Conservation (phyloP, 2,797 vertebrate genomes). For the Phalanger gymnotis region DNA sequence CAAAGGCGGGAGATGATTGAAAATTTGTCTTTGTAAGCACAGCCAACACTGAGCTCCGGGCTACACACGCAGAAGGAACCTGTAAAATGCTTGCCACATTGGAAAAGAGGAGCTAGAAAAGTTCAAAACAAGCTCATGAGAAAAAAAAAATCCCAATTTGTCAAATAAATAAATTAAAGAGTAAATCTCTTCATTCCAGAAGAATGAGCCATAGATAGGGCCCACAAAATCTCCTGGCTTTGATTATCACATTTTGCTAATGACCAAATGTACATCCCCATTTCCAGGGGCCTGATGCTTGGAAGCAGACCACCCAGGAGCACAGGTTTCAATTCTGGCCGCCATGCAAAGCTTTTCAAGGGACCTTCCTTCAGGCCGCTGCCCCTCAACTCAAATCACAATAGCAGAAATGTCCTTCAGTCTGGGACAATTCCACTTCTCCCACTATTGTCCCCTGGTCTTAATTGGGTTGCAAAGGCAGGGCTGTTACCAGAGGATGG, state of each 20-base stretch:
- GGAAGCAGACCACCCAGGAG: not conserved
- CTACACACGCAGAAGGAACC: not conserved
- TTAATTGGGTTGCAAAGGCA: constrained; percentile 4
- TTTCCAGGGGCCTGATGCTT: not conserved
- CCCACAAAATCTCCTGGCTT: not conserved
- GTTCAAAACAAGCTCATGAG: not conserved
- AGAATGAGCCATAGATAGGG: not conserved
- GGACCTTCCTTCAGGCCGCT: not conserved
- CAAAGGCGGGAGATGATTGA: not conserved
- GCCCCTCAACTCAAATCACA: not conserved
- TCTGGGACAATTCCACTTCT: not conserved
- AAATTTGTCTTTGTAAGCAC: not conserved
- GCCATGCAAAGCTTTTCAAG: not conserved
- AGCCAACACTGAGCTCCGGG: not conserved
- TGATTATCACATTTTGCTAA: not conserved
- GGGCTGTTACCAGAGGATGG: not conserved
- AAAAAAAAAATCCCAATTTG: not conserved
- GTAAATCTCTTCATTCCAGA: not conserved
- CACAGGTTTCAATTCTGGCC: not conserved
- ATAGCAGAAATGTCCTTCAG: constrained; percentile 1
- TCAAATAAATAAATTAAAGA: not conserved
- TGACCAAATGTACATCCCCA: not conserved
- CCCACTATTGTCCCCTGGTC: not conserved
- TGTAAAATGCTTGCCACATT: not conserved
- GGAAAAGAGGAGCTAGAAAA: not conserved